A percentile compares a stretch with the other conserved stretches of the same genome.
These are phyloP conservation scores for Oscheius sp. DNA, from an alignment of 1,140 invertebrate species.

Conservation along the genomic window DNA sequence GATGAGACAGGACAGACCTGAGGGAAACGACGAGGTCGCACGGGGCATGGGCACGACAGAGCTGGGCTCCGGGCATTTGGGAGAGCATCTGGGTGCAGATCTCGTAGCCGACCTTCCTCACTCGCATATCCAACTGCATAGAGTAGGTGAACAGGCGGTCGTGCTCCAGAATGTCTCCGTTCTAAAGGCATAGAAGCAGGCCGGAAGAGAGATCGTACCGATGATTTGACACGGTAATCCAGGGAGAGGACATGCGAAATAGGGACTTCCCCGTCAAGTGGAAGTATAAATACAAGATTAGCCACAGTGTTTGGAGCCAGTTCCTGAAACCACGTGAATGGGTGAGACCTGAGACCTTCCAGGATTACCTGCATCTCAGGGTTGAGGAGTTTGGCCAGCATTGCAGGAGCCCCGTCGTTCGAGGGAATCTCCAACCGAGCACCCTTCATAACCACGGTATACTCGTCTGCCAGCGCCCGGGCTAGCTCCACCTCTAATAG, in stretches of 20 bases:
- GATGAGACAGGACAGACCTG: slow-evolving; percentile 28
- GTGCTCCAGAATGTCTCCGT: background rate
- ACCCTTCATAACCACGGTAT: slow-evolving; percentile 10
- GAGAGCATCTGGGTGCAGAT: slow-evolving; percentile 55
- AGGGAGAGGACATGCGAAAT: slow-evolving; percentile 10
- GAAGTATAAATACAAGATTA: slow-evolving; percentile 8
- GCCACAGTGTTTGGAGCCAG: background rate
- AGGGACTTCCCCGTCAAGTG: slow-evolving; percentile 17
- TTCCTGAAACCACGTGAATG: background rate
- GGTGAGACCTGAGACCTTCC: background rate
- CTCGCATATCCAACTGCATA: slow-evolving; percentile 7
- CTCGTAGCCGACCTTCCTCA: slow-evolving; percentile 46
- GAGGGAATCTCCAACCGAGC: background rate
- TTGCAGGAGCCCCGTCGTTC: background rate
- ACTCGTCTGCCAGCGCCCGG: background rate
- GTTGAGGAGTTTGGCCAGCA: background rate
- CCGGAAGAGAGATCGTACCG: background rate
- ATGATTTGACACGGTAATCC: slow-evolving; percentile 18
- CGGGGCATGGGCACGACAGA: slow-evolving; percentile 41
- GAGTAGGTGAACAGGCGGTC: background rate
- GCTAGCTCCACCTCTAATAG: slow-evolving; percentile 19
- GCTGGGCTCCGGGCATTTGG: slow-evolving; percentile 52
- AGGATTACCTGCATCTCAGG: background rate
- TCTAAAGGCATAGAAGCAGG: background rate
- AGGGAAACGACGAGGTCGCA: slow-evolving; percentile 58